phyloP scores from a whole-genome alignment of 1,140 invertebrate genomes.

The Tetramorium simillimum region DNA sequence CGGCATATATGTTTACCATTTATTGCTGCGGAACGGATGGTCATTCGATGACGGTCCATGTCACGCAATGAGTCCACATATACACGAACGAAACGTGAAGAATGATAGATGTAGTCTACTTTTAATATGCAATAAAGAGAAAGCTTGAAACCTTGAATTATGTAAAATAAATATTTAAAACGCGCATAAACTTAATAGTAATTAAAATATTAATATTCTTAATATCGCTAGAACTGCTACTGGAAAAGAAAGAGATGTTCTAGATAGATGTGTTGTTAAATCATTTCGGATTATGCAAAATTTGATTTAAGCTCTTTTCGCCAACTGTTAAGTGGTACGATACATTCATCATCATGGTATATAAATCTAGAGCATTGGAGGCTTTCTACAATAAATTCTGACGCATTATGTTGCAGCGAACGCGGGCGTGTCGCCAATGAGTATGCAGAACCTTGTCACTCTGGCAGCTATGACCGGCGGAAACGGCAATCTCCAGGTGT shows the following conservation, averaged over 20 bases:
- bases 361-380: not conserved
- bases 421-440: slow-evolving; percentile 91
- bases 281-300: not conserved
- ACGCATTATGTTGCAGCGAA: slow-evolving; percentile 81
- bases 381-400: slow-evolving; percentile 12
- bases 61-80: slow-evolving; percentile 45
- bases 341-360: not conserved
- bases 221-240: not conserved
- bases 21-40: slow-evolving; percentile 37
- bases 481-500: slow-evolving; percentile 85
- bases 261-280: not conserved
- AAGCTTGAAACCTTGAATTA: not conserved
- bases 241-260: not conserved
- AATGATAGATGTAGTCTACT: not conserved
- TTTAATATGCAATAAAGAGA: not conserved
- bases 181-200: not conserved
- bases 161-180: not conserved
- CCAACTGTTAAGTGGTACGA: not conserved
- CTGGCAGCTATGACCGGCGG: slow-evolving; percentile 93
- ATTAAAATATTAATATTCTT: slow-evolving; percentile 9
- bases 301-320: not conserved
- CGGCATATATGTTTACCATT: slow-evolving; percentile 58
- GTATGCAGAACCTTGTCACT: slow-evolving; percentile 95
- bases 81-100: not conserved
- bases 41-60: slow-evolving; percentile 18